A percentile compares a stretch with the other conserved stretches of the same genome.
Conservation (phyloP, 2,888 invertebrate genomes). For the Acronicta psi region DNA sequence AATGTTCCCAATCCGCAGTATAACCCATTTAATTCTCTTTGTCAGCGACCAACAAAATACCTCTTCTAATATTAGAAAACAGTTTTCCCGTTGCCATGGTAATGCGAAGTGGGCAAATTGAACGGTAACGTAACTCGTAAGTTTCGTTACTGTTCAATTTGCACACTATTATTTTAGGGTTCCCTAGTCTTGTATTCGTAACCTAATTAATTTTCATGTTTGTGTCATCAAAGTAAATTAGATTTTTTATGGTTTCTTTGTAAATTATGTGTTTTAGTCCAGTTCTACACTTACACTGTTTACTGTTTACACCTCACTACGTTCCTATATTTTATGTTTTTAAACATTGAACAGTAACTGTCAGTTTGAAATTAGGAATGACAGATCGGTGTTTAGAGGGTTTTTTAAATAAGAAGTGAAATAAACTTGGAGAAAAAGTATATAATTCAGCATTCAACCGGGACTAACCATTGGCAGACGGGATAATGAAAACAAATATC, state of each 20-base stretch:
- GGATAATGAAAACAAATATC: too few relatives aligned
- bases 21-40: too few relatives aligned
- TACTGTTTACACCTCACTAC: background rate
- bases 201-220: slow-evolving; percentile 13
- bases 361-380: too few relatives aligned
- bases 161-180: slow-evolving; percentile 25
- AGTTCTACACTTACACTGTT: too few relatives aligned
- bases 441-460: too few relatives aligned
- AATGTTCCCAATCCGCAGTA: too few relatives aligned
- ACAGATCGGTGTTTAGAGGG: too few relatives aligned
- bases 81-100: slow-evolving; percentile 17
- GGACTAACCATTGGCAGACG: too few relatives aligned
- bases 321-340: background rate
- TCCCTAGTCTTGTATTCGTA: slow-evolving; percentile 17
- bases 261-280: background rate
- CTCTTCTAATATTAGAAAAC: slow-evolving; percentile 7
- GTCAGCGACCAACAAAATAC: too few relatives aligned
- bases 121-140: background rate
- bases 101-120: slow-evolving; percentile 8
- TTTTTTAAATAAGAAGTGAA: too few relatives aligned
- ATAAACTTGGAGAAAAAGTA: too few relatives aligned
- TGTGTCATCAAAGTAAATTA: slow-evolving; percentile 9
- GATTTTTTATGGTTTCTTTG: slow-evolving; percentile 10
- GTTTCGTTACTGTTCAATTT: slow-evolving; percentile 11
- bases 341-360: too few relatives aligned